Percentiles rank a stretch among this genome's conserved stretches.
These are phyloP conservation scores for Pardalotus punctatus DNA, from an alignment of 2,113 vertebrate species.

Conservation along the genomic window DNA sequence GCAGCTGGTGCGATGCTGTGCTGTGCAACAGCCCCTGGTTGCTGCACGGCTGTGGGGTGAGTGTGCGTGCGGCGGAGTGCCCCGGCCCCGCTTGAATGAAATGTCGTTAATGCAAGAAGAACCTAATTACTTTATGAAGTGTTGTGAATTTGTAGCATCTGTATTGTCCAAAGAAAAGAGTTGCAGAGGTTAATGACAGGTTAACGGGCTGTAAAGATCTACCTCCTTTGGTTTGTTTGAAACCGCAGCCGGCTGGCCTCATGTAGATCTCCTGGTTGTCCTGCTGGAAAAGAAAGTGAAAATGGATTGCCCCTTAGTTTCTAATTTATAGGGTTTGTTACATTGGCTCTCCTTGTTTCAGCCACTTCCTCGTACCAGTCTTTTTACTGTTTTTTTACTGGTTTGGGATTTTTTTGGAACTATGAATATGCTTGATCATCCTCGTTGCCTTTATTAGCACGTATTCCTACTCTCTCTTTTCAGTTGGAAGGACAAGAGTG, in stretches of 20 bases:
- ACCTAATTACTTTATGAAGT: background rate
- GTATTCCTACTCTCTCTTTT: background rate
- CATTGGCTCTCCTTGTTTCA: background rate
- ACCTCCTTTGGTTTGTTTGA: background rate
- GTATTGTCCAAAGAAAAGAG: background rate
- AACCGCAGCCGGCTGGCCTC: background rate
- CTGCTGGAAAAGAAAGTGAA: background rate
- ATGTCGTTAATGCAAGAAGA: background rate
- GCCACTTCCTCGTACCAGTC: accelerated
- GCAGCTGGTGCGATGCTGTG: accelerated
- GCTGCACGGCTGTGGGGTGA: accelerated
- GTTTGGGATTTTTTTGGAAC: background rate
- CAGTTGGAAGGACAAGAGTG: background rate
- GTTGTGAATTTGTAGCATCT: background rate
- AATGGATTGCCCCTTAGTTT: background rate
- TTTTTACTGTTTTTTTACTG: background rate
- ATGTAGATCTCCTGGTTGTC: background rate
- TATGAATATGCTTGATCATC: background rate
- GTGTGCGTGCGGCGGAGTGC: accelerated
- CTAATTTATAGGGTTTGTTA: accelerated
- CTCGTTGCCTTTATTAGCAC: background rate
- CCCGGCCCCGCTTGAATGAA: background rate
- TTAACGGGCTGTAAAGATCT: background rate
- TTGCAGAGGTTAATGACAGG: background rate
- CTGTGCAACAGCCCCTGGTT: accelerated